Percentiles rank a stretch among this genome's conserved stretches.
Conservation (phyloP, 2,888 invertebrate genomes). For the Callosobruchus maculatus region DNA sequence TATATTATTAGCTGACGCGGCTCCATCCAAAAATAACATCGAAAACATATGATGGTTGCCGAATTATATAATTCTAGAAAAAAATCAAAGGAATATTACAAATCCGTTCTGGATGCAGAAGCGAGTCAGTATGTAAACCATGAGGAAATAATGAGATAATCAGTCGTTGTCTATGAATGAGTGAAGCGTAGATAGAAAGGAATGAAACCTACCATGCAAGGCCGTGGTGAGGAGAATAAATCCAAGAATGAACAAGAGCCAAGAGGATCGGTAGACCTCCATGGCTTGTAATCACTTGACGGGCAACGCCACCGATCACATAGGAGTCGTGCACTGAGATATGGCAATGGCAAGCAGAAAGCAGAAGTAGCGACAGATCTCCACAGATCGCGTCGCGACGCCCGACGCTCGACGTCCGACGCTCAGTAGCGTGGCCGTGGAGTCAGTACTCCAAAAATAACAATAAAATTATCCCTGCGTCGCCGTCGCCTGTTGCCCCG, state of each 20-base stretch:
- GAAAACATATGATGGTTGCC: slow-evolving; percentile 32
- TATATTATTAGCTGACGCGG: slow-evolving; percentile 40
- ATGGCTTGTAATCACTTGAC: slow-evolving; percentile 51
- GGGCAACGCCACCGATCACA: slow-evolving; percentile 49
- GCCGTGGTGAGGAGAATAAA: slow-evolving; percentile 53
- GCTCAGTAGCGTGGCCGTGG: not conserved
- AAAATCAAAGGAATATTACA: slow-evolving; percentile 7
- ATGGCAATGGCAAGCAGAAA: slow-evolving; percentile 11
- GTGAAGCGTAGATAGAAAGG: not conserved
- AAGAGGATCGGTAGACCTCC: slow-evolving; percentile 57
- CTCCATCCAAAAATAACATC: slow-evolving; percentile 42
- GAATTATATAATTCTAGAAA: slow-evolving; percentile 36
- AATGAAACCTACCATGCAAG: slow-evolving; percentile 54
- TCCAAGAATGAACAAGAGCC: slow-evolving; percentile 55
- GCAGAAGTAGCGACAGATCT: not conserved
- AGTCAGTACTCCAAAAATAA: not conserved
- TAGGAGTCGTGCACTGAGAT: slow-evolving; percentile 47
- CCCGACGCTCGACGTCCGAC: not conserved
- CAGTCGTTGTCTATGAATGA: too few species aligned
- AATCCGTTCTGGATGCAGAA: slow-evolving; percentile 8
- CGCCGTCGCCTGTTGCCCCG: not conserved
- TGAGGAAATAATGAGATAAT: too few species aligned
- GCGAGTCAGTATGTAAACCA: not conserved
- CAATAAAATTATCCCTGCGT: not conserved
- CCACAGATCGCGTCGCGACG: not conserved